Conservation (phyloP, 2,888 invertebrate genomes). For the Platypus cylindrus region DNA sequence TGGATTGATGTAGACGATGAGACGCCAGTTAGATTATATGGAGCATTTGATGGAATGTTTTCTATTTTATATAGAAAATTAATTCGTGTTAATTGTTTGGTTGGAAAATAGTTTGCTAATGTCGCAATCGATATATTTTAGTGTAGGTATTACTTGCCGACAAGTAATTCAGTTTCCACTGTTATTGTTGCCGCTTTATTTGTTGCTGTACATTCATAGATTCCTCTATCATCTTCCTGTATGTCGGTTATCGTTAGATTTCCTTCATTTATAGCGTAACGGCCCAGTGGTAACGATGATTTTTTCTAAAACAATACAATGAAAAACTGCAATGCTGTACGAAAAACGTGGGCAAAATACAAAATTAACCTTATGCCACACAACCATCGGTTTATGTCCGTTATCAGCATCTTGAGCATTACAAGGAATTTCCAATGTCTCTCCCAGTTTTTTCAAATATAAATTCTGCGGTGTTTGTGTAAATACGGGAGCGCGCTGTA, state of each 20-base stretch:
- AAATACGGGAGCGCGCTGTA: conserved; percentile 76
- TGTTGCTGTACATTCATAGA: conserved; percentile 69
- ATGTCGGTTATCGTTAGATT: conserved; percentile 75
- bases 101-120: too few species aligned
- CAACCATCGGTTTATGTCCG: conserved; percentile 49
- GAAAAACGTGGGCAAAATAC: background rate
- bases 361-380: conserved; percentile 51
- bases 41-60: conserved; percentile 82
- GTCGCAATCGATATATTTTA: too few species aligned
- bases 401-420: conserved; percentile 59
- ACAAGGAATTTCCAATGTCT: conserved; percentile 71
- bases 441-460: conserved; percentile 72
- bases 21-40: conserved; percentile 71
- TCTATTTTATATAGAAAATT: too few species aligned
- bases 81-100: too few species aligned
- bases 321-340: background rate
- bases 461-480: conserved; percentile 66
- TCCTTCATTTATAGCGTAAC: conserved; percentile 54
- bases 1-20: conserved; percentile 60
- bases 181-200: conserved; percentile 82
- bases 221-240: conserved; percentile 75
- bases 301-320: conserved; percentile 48
- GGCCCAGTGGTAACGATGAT: conserved; percentile 50
- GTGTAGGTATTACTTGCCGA: conserved; percentile 26
- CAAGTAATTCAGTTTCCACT: conserved; percentile 66